Percentiles rank a stretch among this genome's conserved stretches.
Evolutionary conservation across 2,113 vertebrate species (phyloP).

Genomic region (Daphoenositta chrysoptera): DNA sequence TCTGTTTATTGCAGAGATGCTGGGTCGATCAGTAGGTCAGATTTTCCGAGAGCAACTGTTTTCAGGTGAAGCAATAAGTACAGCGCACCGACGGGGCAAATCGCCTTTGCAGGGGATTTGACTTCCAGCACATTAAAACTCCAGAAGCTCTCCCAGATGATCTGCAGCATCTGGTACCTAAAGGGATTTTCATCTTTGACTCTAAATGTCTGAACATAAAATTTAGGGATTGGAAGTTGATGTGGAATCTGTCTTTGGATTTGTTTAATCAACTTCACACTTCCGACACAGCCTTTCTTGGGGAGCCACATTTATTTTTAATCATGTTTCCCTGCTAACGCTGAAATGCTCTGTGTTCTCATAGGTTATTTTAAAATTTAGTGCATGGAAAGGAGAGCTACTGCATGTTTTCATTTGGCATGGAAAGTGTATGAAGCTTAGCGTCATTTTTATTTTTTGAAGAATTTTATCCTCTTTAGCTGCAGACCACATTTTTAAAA

Average conservation of each 20-base stretch:
- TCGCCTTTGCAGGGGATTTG: constrained; percentile 81
- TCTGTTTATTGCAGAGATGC: constrained; percentile 83
- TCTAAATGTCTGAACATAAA: constrained; percentile 79
- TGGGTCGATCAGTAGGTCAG: constrained; percentile 76
- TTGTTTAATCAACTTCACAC: constrained; percentile 74
- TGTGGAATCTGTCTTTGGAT: constrained; percentile 70
- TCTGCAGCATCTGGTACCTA: constrained; percentile 88
- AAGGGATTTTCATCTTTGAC: constrained; percentile 88
- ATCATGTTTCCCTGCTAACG: constrained; percentile 43
- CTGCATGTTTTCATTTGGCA: not conserved
- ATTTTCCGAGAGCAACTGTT: constrained; percentile 80
- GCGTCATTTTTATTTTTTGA: not conserved
- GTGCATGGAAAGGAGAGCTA: not conserved
- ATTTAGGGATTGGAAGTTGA: constrained; percentile 73
- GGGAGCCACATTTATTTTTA: constrained; percentile 61
- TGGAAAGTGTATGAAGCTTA: constrained; percentile 25
- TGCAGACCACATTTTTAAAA: constrained; percentile 1
- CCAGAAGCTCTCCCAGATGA: constrained; percentile 77
- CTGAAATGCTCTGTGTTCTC: not conserved
- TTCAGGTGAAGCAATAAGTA: constrained; percentile 85
- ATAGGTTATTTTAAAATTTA: constrained; percentile 39
- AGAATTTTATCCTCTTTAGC: not conserved
- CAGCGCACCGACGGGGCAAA: constrained; percentile 75
- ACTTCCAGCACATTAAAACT: constrained; percentile 82
- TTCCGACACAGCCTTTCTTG: constrained; percentile 59